Base-by-base conservation (phyloP, 2,888 invertebrate genomes). In the Vandiemenella viatica region DNA sequence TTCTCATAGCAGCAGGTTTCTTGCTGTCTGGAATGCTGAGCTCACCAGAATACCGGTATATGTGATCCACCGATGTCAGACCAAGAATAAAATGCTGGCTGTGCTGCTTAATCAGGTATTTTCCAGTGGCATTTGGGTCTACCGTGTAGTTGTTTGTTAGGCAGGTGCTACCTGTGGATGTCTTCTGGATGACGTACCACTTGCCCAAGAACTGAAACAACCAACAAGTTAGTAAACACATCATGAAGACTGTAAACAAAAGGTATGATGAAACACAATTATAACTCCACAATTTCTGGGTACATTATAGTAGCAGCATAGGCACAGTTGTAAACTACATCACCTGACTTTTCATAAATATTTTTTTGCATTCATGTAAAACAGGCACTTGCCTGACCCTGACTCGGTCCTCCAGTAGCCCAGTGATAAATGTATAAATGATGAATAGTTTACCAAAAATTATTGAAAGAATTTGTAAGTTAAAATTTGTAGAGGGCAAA, bases 121-220 rank as follows among this genome's bases (percentile, higher is more conserved):
- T 73, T 13, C 76, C 76, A 0, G 83, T 83, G 60, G 83, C 83
- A 1, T 74, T 73, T 0, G 77, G 76, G 2, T 49, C 57, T 55
- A 68, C 69, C 0, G 80, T 82, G 66, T 83, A 83, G 67, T 86
- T 85, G 65, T 87, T 85, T 1, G 77, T 77, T 59, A 87, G 75
- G 65, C 87, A 88, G 58, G 77, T 74, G 48, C 85, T 85, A 0
- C 80, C 83, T 0, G 86, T 87, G 6, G 83, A 80, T 1, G 86
- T 86, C 66, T 87, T 87, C 65, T 86, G 82, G 37, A 87, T 75
- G 13, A 81, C 86, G 64, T 81, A 83, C 87, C 87, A 88, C 15
- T 80, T 65, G 0, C 87, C 87, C 50, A 86, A 65, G 65, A 87
- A 73, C 86, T 87, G 66, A 44, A 68, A 61, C 38, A 21, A 20